Evolutionary conservation across 2,888 invertebrate species (phyloP).

Genomic region (Ophonus ardosiacus): DNA sequence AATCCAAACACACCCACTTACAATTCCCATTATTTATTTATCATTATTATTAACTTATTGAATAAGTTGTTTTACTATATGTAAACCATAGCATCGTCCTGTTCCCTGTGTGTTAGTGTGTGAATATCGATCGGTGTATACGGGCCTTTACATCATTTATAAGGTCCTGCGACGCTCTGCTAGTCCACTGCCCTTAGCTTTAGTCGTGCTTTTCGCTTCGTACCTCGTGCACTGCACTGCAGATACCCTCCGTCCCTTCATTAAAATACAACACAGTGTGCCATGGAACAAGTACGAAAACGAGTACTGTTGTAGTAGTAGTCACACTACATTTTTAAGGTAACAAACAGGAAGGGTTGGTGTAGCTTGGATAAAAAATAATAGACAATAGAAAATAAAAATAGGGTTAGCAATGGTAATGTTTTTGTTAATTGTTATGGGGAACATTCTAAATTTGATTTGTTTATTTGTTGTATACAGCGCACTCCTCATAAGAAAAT

Average conservation of each 20-base stretch:
- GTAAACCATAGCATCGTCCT: background rate
- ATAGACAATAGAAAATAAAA: background rate
- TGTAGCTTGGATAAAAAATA: background rate
- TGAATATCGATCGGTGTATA: constrained; percentile 32
- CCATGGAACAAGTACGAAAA: background rate
- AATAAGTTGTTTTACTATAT: background rate
- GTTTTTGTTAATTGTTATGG: background rate
- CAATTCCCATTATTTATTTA: too few species aligned
- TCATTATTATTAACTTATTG: background rate
- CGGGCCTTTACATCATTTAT: constrained; percentile 35
- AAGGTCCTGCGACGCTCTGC: constrained; percentile 1
- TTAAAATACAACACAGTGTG: background rate
- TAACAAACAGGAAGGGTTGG: background rate
- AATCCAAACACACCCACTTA: too few species aligned
- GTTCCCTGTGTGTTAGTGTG: background rate
- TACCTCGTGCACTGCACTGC: background rate
- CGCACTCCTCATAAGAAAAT: too few species aligned
- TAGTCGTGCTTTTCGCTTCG: background rate
- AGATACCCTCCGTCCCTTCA: constrained; percentile 6
- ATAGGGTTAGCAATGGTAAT: background rate
- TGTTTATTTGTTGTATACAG: too few species aligned
- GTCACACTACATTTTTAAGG: background rate
- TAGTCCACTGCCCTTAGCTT: constrained; percentile 31
- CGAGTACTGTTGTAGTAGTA: background rate
- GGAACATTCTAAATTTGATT: too few species aligned